These are phyloP conservation scores for Oenanthe melanoleuca DNA, from an alignment of 2,113 vertebrate species.

Conservation along the genomic window DNA sequence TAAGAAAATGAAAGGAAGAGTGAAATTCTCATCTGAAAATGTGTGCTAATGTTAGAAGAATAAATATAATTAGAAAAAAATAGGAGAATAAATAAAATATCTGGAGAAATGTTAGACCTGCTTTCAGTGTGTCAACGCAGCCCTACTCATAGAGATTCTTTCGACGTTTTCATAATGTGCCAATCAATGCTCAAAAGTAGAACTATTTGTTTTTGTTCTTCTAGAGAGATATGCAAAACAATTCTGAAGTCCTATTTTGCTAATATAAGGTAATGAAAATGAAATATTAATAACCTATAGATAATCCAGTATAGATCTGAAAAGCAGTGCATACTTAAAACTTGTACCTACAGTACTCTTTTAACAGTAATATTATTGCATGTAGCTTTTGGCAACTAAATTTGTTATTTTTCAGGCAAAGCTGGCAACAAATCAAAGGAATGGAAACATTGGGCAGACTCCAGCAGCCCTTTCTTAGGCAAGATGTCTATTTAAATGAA, in stretches of 20 bases:
- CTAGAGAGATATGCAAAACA: conserved; percentile 56
- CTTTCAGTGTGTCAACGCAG: background rate
- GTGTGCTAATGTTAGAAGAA: background rate
- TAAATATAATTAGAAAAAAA: background rate
- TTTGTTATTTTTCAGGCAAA: conserved; percentile 71
- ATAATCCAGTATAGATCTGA: conserved; percentile 4
- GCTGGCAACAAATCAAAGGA: conserved; percentile 40
- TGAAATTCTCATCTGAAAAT: background rate
- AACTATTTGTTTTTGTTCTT: conserved; percentile 64
- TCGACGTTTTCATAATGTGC: conserved; percentile 10
- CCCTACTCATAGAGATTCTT: background rate
- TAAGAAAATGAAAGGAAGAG: background rate
- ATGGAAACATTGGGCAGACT: conserved; percentile 26
- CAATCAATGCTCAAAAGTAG: conserved; percentile 41
- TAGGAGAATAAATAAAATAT: background rate
- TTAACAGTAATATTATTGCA: conserved; percentile 51
- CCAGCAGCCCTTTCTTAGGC: background rate
- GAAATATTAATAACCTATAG: conserved; percentile 56
- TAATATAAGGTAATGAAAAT: conserved; percentile 57
- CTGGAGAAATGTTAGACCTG: background rate
- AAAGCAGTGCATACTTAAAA: conserved; percentile 57
- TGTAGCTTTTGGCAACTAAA: conserved; percentile 50
- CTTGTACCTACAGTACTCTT: conserved; percentile 36
- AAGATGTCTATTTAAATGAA: background rate
- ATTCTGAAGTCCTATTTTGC: conserved; percentile 51